These are phyloP conservation scores for Monodelphis domestica DNA, from an alignment of 2,797 vertebrate genomes.

Conservation along the genomic window DNA sequence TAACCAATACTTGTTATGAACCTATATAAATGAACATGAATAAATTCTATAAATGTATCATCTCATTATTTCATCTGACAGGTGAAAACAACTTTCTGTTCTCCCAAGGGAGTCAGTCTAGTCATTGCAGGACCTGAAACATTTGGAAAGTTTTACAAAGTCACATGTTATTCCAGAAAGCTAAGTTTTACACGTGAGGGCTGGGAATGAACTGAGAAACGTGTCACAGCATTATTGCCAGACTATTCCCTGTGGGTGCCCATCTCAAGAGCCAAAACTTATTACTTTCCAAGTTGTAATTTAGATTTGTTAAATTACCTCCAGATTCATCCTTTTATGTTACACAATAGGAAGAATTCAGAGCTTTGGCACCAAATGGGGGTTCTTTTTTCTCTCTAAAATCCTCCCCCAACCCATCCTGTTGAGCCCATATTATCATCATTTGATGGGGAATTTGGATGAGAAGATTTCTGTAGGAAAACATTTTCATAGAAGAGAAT, in stretches of 20 bases:
- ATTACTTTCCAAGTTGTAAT: constrained; percentile 73
- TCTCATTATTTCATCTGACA: background rate
- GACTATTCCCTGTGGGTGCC: constrained; percentile 55
- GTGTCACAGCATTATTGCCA: constrained; percentile 33
- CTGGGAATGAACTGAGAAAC: constrained; percentile 57
- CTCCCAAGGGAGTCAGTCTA: background rate
- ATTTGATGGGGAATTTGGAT: constrained; percentile 44
- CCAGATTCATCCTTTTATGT: constrained; percentile 64
- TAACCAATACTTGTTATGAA: background rate
- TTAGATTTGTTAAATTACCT: constrained; percentile 76
- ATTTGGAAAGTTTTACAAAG: constrained; percentile 22
- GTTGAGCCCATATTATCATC: constrained; percentile 3
- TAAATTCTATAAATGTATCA: no score
- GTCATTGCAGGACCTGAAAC: constrained; percentile 6
- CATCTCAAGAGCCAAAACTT: constrained; percentile 68
- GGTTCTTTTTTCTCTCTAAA: constrained; percentile 45
- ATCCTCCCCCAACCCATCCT: background rate
- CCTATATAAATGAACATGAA: background rate
- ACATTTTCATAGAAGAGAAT: constrained; percentile 11
- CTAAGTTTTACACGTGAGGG: constrained; percentile 9
- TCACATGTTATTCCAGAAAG: constrained; percentile 38
- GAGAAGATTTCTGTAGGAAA: constrained; percentile 31
- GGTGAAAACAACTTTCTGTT: background rate
- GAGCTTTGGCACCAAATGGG: constrained; percentile 1
- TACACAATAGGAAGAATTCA: constrained; percentile 55